Percentiles rank a stretch among this genome's conserved stretches.
These are phyloP conservation scores for Dryomyza anilis DNA, from an alignment of 2,888 invertebrate genomes.

Conservation along the genomic window DNA sequence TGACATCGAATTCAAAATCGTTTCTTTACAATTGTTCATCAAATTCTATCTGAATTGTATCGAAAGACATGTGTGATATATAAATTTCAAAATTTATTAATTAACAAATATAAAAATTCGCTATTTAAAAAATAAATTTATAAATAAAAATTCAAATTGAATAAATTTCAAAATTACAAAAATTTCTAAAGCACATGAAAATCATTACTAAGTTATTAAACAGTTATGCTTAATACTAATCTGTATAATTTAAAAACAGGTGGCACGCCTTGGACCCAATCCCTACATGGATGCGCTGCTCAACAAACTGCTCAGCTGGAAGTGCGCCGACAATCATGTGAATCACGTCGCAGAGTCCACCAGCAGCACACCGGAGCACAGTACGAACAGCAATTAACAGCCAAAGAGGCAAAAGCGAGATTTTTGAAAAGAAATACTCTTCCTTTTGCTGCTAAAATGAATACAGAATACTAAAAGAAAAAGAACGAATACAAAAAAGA, in stretches of 20 bases:
- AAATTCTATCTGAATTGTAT: too few relatives aligned
- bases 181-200: too few relatives aligned
- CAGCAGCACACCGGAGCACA: constrained; percentile 40
- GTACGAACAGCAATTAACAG: constrained; percentile 54
- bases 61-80: too few relatives aligned
- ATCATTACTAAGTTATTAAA: too few relatives aligned
- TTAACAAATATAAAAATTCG: too few relatives aligned
- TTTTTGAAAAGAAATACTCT: constrained; percentile 47
- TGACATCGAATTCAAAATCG: too few relatives aligned
- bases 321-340: constrained; percentile 43
- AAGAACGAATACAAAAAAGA: neutral
- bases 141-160: too few relatives aligned
- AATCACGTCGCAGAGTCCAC: constrained; percentile 46
- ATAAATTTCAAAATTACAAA: too few relatives aligned
- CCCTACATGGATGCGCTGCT: constrained; percentile 77
- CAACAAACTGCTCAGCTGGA: constrained; percentile 74
- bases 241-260: too few relatives aligned
- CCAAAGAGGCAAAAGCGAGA: constrained; percentile 59
- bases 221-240: neutral
- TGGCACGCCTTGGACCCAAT: constrained; percentile 77
- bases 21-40: too few relatives aligned
- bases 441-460: constrained; percentile 55
- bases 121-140: too few relatives aligned
- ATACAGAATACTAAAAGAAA: neutral
- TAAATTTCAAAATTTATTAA: too few relatives aligned